phyloP scores from a whole-genome alignment of 2,113 vertebrate species.

The Dinomys branickii region DNA sequence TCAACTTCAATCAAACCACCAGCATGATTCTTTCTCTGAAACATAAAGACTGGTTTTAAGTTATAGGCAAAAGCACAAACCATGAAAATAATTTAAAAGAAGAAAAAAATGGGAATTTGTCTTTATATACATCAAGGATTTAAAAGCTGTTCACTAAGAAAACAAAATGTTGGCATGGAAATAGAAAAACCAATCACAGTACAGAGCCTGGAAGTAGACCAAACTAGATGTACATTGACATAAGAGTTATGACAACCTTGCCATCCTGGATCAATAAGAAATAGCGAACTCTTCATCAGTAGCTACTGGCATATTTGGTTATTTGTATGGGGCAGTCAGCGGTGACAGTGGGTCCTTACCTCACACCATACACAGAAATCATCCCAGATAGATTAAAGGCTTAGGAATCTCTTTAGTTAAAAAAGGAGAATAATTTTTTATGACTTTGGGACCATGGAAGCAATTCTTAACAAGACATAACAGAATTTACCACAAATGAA shows the following conservation, averaged over 20 bases:
- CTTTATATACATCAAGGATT: constrained; percentile 16
- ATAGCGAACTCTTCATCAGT: neutral
- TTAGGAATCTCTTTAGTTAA: neutral
- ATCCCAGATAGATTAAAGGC: neutral
- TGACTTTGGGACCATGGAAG: neutral
- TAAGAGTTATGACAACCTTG: neutral
- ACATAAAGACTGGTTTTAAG: neutral
- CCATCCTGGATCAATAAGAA: neutral
- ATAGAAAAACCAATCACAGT: neutral
- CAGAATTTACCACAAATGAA: constrained; percentile 5
- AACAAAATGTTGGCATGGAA: neutral
- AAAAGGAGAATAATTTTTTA: neutral
- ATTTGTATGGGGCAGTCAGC: neutral
- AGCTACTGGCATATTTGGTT: neutral
- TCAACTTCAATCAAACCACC: neutral
- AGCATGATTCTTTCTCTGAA: neutral
- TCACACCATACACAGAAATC: neutral
- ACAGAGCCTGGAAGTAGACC: neutral
- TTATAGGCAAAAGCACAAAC: neutral
- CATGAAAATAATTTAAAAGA: neutral
- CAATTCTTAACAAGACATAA: constrained; percentile 12
- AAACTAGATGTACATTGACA: neutral
- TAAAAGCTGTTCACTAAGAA: neutral
- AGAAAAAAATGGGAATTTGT: neutral
- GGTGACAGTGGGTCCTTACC: neutral